Evolutionary conservation across 2,113 vertebrate genomes (phyloP), one percentile per base, ranked within the genome.

Genomic region (Amphiprion ocellaris): DNA sequence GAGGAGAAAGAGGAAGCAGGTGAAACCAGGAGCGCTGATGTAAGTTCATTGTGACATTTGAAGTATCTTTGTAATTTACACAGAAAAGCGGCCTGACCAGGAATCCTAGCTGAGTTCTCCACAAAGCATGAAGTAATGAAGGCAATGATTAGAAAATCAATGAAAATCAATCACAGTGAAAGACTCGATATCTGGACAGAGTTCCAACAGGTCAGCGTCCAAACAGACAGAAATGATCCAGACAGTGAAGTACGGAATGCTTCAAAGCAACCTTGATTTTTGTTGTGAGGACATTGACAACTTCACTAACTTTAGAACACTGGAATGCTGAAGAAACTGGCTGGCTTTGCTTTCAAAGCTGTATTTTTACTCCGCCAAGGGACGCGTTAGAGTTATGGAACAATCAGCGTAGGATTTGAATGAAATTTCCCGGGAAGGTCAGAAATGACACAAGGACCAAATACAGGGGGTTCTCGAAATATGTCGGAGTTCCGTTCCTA

Each of bases 141-240:
- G 46, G 54, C 39, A 74, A 84, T 89, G 67, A 79, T 74, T 69
- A 76, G 69, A 77, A 79, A 84, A 86, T 76, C 81, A 77, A 80
- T 87, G 10, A 60, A 46, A 81, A 67, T 83, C 64, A 69, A 67
- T 79, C 49, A 56, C 24, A 21, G 50, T 19, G 54, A 82, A 76
- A 68, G 44, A 58, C 58, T 41, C n/a, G 33, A 70, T 52, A 54
- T 28, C 4, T 33, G 19, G 33, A 33, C 30, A 8, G 30, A 37
- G 33, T 37, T 7, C 33, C 33, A 49, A 59, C 23, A 74, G 71
- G 75, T 60, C 41, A 63, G 37, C 23, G 19, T 44, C 7, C 21
- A 30, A 6, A 33, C n/a, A 33, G 47, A 69, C 17, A 16, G 11
- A 28, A 59, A 63, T 41, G 2, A 56, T 41, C 19, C 28, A 58